Percentiles rank a stretch among this genome's conserved stretches.
These are phyloP conservation scores for Seriola aureovittata DNA, from an alignment of 2,113 vertebrate species.

Conservation along the genomic window DNA sequence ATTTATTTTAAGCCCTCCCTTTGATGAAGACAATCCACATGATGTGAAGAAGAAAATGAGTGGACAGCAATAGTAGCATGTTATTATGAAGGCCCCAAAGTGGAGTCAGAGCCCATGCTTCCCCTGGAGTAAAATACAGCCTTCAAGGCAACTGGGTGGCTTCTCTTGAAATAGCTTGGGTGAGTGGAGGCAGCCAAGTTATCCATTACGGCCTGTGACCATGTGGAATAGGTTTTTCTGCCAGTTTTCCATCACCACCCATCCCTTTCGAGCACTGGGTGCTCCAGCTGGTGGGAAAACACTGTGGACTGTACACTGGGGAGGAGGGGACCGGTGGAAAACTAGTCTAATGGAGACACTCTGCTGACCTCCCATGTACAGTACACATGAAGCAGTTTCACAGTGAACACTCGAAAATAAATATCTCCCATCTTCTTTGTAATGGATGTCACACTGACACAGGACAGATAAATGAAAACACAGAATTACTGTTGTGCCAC, in stretches of 20 bases:
- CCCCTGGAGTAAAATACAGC: conserved; percentile 78
- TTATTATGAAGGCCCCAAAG: conserved; percentile 80
- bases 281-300: conserved; percentile 74
- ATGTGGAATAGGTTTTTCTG: conserved; percentile 78
- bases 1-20: conserved; percentile 70
- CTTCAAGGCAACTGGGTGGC: conserved; percentile 75
- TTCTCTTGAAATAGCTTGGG: conserved; percentile 81
- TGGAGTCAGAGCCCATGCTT: conserved; percentile 57
- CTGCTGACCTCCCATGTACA: conserved; percentile 41
- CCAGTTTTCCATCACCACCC: conserved; percentile 83
- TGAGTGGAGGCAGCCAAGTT: conserved; percentile 75
- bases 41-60: conserved; percentile 63
- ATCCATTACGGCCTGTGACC: conserved; percentile 80
- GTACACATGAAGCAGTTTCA: conserved; percentile 1
- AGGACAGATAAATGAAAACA: background rate
- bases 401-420: conserved; percentile 17
- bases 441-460: background rate
- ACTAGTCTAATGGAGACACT: conserved; percentile 44
- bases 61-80: conserved; percentile 66
- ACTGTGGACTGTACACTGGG: conserved; percentile 54
- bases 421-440: background rate
- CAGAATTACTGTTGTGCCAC: background rate
- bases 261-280: conserved; percentile 64
- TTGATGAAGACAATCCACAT: conserved; percentile 70
- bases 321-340: conserved; percentile 54